Conservation (phyloP, 2,888 invertebrate genomes). For the Sussaba pulchella region DNA sequence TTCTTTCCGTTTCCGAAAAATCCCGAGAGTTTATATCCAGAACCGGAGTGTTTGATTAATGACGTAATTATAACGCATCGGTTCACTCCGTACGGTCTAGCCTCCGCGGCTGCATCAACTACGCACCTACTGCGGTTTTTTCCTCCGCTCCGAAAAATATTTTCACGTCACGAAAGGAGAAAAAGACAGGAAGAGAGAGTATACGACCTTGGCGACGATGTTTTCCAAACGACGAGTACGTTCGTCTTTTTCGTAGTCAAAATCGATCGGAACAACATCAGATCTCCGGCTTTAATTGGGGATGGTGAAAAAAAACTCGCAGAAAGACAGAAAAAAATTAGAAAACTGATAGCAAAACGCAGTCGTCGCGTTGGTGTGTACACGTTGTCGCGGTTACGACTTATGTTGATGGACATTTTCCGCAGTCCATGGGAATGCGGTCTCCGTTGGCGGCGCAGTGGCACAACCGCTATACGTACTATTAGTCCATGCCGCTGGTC, state of each 20-base stretch:
- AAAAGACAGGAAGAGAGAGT: background rate
- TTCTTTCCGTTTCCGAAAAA: no score
- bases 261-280: background rate
- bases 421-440: conserved; percentile 58
- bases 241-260: background rate
- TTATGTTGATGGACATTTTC: conserved; percentile 42
- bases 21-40: conserved; percentile 23
- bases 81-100: conserved; percentile 7
- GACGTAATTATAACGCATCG: conserved; percentile 58
- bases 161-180: no score
- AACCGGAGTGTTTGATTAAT: conserved; percentile 57
- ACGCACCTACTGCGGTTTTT: conserved; percentile 23
- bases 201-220: background rate
- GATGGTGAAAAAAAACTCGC: no score
- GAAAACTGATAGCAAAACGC: background rate
- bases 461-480: conserved; percentile 25
- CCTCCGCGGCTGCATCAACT: no score
- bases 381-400: conserved; percentile 10
- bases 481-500: conserved; percentile 54
- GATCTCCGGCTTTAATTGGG: background rate
- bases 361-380: background rate
- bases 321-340: background rate
- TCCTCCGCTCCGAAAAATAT: conserved; percentile 31
- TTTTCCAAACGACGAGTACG: background rate
- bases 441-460: conserved; percentile 34